Evolutionary conservation across 2,888 invertebrate genomes (phyloP).

Genomic region (Augochlorella aurata): DNA sequence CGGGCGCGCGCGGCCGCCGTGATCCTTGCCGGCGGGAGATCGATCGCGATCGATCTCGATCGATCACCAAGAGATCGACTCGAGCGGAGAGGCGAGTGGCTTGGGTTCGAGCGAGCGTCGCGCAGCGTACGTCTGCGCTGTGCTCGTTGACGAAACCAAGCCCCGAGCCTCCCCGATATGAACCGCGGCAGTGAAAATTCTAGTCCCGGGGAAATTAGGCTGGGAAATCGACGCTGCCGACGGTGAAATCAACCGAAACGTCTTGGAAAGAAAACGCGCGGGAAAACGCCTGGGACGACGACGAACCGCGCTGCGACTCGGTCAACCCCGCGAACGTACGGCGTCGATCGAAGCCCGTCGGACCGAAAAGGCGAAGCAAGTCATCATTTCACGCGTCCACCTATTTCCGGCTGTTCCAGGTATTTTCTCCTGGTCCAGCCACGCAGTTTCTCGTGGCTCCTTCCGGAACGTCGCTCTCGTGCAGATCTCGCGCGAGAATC

Average conservation of each 20-base stretch:
- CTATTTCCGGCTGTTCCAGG: neutral
- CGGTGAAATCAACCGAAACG: neutral
- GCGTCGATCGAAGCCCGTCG: neutral
- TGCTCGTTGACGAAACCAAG: constrained; percentile 28
- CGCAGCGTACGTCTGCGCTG: constrained; percentile 77
- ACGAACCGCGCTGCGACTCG: constrained; percentile 39
- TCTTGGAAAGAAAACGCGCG: too few species aligned
- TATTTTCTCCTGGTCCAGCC: neutral
- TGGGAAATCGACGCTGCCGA: constrained; percentile 40
- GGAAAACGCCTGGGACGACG: constrained; percentile 16
- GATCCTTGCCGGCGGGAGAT: constrained; percentile 24
- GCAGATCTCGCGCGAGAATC: constrained; percentile 36
- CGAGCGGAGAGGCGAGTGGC: constrained; percentile 11
- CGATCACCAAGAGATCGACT: constrained; percentile 28
- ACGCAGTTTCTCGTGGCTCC: neutral
- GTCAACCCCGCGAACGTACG: neutral
- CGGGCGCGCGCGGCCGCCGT: constrained; percentile 65
- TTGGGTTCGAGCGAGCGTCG: constrained; percentile 19
- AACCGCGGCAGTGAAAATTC: neutral
- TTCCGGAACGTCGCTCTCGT: constrained; percentile 13
- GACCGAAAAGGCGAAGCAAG: neutral
- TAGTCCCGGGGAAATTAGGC: neutral
- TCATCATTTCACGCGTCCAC: neutral
- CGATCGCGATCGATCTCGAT: constrained; percentile 18
- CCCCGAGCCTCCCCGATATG: neutral